Evolutionary conservation across 2,797 vertebrate genomes (phyloP).

Genomic region (Alca torda): DNA sequence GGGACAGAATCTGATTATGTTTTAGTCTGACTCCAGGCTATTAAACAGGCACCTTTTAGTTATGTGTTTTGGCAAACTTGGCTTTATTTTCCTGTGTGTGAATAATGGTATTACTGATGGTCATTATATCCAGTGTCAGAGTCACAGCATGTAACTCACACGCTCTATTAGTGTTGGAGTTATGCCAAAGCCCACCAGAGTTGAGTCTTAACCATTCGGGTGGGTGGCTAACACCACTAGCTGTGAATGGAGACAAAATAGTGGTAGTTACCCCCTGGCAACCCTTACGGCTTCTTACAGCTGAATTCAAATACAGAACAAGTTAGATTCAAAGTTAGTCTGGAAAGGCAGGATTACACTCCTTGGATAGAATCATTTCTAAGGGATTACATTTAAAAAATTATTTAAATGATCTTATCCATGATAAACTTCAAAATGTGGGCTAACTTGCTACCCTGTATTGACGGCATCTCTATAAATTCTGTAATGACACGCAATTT

Average conservation of each 20-base stretch:
- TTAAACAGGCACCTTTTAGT: background rate
- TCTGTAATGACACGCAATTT: background rate
- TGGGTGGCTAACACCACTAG: background rate
- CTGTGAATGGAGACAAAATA: background rate
- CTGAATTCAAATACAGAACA: background rate
- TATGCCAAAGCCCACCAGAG: conserved; percentile 28
- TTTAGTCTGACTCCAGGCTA: background rate
- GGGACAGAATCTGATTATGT: background rate
- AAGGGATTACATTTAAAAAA: background rate
- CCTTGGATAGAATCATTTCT: background rate
- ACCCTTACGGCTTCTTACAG: background rate
- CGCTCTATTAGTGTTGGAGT: background rate
- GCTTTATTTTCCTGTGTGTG: background rate
- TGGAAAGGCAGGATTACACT: background rate
- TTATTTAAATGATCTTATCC: background rate
- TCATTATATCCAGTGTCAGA: conserved; percentile 16
- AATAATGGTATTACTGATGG: conserved; percentile 6
- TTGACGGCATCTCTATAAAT: background rate
- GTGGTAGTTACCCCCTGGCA: background rate
- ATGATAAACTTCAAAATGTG: background rate
- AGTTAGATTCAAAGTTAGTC: background rate
- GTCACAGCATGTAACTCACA: conserved; percentile 26
- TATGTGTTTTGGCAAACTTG: conserved; percentile 7
- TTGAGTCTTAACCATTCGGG: background rate
- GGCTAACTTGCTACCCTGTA: background rate